Evolutionary conservation across 2,113 vertebrate species (phyloP).

Genomic region (Saguinus imperator): DNA sequence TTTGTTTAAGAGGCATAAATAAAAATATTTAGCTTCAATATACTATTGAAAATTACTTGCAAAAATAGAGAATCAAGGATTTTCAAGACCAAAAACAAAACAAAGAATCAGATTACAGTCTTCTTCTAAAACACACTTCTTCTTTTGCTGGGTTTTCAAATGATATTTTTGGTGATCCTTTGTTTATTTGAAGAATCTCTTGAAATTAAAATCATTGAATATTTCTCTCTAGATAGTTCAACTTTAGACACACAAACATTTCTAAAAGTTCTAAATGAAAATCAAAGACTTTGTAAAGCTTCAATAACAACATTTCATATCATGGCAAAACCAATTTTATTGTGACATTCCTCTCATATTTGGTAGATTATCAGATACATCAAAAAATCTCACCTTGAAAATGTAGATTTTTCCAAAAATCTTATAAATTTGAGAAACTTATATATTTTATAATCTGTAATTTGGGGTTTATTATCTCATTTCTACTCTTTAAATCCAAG

Average conservation of each 20-base stretch:
- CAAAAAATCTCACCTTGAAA: constrained; percentile 44
- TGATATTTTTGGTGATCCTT: constrained; percentile 26
- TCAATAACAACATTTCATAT: constrained; percentile 15
- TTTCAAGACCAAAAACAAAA: constrained; percentile 64
- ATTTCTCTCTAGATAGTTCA: constrained; percentile 1
- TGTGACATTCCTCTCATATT: constrained; percentile 10
- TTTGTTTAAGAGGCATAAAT: constrained; percentile 21
- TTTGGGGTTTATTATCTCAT: constrained; percentile 16
- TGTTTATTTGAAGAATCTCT: constrained; percentile 58
- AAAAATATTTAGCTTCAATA: neutral
- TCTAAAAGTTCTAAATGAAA: constrained; percentile 56
- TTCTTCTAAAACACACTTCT: constrained; percentile 60
- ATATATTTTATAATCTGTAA: constrained; percentile 1
- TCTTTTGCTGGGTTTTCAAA: constrained; percentile 52
- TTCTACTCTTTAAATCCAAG: constrained; percentile 23
- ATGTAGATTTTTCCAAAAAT: neutral
- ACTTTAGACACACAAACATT: constrained; percentile 24
- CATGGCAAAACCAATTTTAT: neutral
- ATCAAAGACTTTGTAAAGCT: constrained; percentile 11
- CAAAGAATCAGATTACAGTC: constrained; percentile 60
- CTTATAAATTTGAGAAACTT: constrained; percentile 19
- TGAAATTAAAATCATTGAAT: constrained; percentile 61
- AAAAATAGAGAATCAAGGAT: constrained; percentile 29
- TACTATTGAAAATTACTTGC: constrained; percentile 26
- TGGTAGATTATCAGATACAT: constrained; percentile 2